Conservation (phyloP, 1,140 invertebrate species). For the Stegodyphus dumicola region DNA sequence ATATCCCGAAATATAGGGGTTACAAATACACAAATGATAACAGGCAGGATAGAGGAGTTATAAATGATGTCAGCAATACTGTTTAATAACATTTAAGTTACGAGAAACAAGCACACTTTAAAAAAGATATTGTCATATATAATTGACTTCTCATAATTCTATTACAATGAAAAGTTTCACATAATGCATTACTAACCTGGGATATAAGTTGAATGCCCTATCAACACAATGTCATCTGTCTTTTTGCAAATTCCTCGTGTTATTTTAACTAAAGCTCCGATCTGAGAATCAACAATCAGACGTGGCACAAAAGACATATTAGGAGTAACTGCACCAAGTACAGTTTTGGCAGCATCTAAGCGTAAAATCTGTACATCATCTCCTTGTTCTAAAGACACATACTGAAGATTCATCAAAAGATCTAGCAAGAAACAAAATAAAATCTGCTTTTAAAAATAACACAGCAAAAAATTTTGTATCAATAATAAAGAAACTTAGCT, state of each 20-base stretch:
- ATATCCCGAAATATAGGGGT: too few species aligned
- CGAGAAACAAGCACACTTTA: too few species aligned
- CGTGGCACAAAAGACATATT: constrained; percentile 25
- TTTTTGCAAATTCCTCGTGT: constrained; percentile 8
- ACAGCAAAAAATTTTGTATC: background rate
- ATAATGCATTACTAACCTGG: constrained; percentile 16
- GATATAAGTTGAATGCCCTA: constrained; percentile 48
- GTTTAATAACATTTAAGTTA: too few species aligned
- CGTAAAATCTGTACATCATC: constrained; percentile 2
- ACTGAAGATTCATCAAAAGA: constrained; percentile 19
- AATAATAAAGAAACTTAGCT: too few species aligned
- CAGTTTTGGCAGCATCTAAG: constrained; percentile 15
- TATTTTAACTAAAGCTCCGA: constrained; percentile 23
- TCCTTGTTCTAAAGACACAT: background rate
- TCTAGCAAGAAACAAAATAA: background rate
- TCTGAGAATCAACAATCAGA: background rate
- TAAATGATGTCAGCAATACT: too few species aligned
- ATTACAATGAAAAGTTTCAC: too few species aligned
- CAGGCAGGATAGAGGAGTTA: too few species aligned
- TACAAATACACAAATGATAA: too few species aligned
- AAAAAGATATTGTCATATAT: too few species aligned
- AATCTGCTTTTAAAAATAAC: background rate
- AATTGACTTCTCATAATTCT: too few species aligned
- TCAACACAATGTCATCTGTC: constrained; percentile 19
- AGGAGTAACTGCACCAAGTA: background rate